Evolutionary conservation across 1,140 invertebrate genomes (phyloP), one percentile per base, ranked within the genome.

Genomic region (Drosophila biarmipes): DNA sequence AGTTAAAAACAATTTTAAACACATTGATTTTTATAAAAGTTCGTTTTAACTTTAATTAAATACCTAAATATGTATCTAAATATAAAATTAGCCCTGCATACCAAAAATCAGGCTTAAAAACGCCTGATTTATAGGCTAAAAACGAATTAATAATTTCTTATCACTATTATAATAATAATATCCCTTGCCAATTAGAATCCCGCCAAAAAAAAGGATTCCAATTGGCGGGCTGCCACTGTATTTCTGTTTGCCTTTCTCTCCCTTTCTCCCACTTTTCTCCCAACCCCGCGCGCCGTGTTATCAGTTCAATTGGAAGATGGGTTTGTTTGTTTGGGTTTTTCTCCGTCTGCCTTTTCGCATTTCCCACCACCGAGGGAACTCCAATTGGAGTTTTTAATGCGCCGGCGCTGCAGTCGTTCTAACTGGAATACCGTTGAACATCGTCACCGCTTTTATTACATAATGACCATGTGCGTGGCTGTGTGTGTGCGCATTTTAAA

Each of bases 321-420:
- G 64, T 37, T 69, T 68, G 63, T 69, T 69, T 69, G 49, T 69
- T 69, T 69, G 63, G 63, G 63, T 56, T 69, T 19, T 68, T 19
- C 48, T 68, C 4, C 49, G 48, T 69, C 49, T 69, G 66, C 24
- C n/a, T 61, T 46, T 55, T 57, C 42, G 71, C 45, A 54, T 78
- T 64, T 45, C 21, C 46, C 56, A 52, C 66, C 77, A 63, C 48
- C 67, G 34, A 46, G 31, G 27, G 42, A 69, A 86, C 82, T 86
- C 79, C 79, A 77, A 87, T 77, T 89, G 84, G 72, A 89, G 75
- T 87, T 67, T 55, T 67, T 75, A 71, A 62, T 89, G 84, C 84
- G 84, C 79, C 79, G 84, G 72, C 84, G 84, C 85, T 72, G 78
- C 66, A 68, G 37, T 35, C 21, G 34, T 51, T 67, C 67, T 72